These are phyloP conservation scores for Tetrapedia diversipes DNA, from an alignment of 2,888 invertebrate genomes.

Conservation along the genomic window DNA sequence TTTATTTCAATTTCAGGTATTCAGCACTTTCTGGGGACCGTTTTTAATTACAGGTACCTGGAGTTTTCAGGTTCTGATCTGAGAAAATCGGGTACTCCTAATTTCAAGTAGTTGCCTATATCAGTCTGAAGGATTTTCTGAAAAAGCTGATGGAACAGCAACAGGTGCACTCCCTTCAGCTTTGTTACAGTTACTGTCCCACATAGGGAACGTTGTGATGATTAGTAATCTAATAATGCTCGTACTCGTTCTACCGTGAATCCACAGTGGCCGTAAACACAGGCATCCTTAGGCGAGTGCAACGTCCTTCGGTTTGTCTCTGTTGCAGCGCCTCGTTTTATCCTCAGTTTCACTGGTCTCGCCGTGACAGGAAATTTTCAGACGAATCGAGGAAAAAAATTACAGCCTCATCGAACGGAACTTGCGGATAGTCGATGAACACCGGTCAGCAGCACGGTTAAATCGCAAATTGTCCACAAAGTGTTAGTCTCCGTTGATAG, in stretches of 20 bases:
- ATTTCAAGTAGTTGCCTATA: too few species aligned
- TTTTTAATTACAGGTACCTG: too few species aligned
- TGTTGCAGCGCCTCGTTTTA: conserved; percentile 9
- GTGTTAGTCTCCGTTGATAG: not conserved
- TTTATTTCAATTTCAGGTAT: too few species aligned
- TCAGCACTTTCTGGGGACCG: too few species aligned
- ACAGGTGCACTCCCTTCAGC: not conserved
- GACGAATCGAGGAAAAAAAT: conserved; percentile 9
- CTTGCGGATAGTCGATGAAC: not conserved
- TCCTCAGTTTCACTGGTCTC: conserved; percentile 11
- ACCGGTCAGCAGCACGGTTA: not conserved
- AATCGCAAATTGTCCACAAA: not conserved
- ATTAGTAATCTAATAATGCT: conserved; percentile 43
- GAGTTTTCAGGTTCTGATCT: too few species aligned
- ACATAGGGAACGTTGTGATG: conserved; percentile 25
- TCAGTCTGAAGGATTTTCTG: too few species aligned
- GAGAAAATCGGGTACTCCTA: too few species aligned
- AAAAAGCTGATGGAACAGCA: not conserved
- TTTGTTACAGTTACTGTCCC: conserved; percentile 38
- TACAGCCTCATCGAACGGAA: conserved; percentile 28
- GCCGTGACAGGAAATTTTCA: conserved; percentile 34
- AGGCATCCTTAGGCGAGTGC: conserved; percentile 32
- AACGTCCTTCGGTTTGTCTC: conserved; percentile 42
- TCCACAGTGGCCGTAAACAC: conserved; percentile 35
- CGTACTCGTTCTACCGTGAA: conserved; percentile 53